Percentiles rank a stretch among this genome's conserved stretches.
Conservation (phyloP, 2,113 vertebrate genomes). For the Scytalopus superciliaris region DNA sequence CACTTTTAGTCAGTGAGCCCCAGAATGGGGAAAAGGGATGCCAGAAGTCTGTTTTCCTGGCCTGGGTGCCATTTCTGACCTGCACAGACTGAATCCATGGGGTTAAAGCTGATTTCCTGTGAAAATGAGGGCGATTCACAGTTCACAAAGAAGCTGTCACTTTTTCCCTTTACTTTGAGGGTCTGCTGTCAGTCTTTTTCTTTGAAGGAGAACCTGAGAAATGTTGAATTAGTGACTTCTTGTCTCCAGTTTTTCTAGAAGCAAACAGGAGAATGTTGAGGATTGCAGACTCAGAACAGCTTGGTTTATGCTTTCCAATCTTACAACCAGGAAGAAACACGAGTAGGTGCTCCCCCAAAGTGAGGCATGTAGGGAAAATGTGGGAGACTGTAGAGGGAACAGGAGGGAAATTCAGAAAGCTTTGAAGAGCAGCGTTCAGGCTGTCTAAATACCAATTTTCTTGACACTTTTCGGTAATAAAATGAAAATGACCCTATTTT, state of each 20-base stretch:
- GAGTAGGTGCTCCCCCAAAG: neutral
- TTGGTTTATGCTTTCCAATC: neutral
- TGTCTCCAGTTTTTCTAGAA: neutral
- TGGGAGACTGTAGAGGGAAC: neutral
- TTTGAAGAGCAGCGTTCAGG: neutral
- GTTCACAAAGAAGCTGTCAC: neutral
- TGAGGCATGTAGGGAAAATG: neutral
- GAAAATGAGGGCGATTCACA: neutral
- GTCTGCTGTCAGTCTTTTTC: neutral
- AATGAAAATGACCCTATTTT: neutral
- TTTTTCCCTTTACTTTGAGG: neutral
- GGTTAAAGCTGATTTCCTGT: neutral
- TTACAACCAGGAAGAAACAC: neutral
- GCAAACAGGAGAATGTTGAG: neutral
- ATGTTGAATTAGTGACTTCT: neutral
- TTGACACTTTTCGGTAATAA: neutral
- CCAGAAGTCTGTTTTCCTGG: neutral
- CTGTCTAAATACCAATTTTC: neutral
- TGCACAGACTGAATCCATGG: neutral
- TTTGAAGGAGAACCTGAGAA: neutral
- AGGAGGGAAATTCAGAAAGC: neutral
- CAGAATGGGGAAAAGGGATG: neutral
- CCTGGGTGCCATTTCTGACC: neutral
- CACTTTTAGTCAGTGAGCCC: neutral
- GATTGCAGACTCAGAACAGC: neutral